Evolutionary conservation across 1,140 invertebrate species (phyloP).

Genomic region (Zaprionus taronus): DNA sequence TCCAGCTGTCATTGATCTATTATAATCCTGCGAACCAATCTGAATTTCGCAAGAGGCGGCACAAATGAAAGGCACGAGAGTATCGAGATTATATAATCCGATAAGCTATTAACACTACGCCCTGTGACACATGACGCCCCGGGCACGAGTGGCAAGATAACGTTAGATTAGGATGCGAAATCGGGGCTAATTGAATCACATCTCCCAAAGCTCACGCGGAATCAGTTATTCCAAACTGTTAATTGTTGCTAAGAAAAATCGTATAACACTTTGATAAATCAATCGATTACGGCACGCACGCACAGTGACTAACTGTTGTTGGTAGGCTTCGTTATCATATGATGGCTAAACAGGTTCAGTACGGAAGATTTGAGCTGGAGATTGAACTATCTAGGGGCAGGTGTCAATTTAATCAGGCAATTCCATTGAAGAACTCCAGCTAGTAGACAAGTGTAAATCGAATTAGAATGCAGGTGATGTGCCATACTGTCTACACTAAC

Average conservation of each 20-base stretch:
- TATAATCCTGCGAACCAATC: not conserved
- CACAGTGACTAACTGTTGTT: not conserved
- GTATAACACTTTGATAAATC: slow-evolving; percentile 5
- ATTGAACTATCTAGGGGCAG: slow-evolving; percentile 5
- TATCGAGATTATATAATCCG: slow-evolving; percentile 24
- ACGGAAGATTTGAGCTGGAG: slow-evolving; percentile 7
- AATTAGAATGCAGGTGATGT: slow-evolving; percentile 41
- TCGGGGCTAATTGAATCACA: slow-evolving; percentile 15
- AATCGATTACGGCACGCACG: not conserved
- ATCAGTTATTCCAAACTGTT: slow-evolving; percentile 10
- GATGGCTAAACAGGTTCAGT: slow-evolving; percentile 12
- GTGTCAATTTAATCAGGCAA: slow-evolving; percentile 2
- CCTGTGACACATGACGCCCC: not conserved
- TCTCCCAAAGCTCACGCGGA: not conserved
- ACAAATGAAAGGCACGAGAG: not conserved
- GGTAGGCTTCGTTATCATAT: slow-evolving; percentile 26
- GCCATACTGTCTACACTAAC: no score
- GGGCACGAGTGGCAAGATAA: slow-evolving; percentile 5
- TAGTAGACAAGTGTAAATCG: slow-evolving; percentile 2
- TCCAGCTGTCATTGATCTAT: not conserved
- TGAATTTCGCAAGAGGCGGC: not conserved
- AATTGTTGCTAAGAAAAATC: slow-evolving; percentile 40
- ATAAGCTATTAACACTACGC: slow-evolving; percentile 3
- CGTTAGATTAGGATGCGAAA: slow-evolving; percentile 7
- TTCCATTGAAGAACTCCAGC: not conserved